These are phyloP conservation scores for Gnatocerus cornutus DNA, from an alignment of 2,888 invertebrate genomes.

Conservation along the genomic window DNA sequence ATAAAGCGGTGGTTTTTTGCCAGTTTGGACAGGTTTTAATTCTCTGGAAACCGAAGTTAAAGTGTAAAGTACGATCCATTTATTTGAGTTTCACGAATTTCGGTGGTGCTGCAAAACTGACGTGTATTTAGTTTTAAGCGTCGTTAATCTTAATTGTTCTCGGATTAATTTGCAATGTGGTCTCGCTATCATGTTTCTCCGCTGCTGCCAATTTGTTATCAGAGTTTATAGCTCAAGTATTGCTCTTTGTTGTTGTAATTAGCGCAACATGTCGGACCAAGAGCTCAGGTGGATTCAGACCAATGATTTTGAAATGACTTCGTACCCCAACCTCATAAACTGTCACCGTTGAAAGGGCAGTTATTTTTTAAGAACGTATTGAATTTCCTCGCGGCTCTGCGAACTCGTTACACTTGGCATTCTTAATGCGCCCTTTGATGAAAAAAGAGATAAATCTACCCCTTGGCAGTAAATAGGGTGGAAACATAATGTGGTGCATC, in stretches of 20 bases:
- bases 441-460: conserved; percentile 53
- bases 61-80: conserved; percentile 15
- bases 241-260: conserved; percentile 50
- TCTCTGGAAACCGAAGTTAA: background rate
- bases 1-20: no score
- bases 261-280: conserved; percentile 11
- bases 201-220: conserved; percentile 53
- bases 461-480: conserved; percentile 51
- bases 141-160: conserved; percentile 56
- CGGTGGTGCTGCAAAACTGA: conserved; percentile 23
- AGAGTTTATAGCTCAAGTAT: conserved; percentile 49
- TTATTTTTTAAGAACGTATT: conserved; percentile 33
- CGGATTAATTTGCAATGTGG: conserved; percentile 53
- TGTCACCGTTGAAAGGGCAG: background rate
- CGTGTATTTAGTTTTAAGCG: conserved; percentile 44
- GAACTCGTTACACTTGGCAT: conserved; percentile 33
- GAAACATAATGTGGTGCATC: conserved; percentile 52
- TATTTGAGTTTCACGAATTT: conserved; percentile 24
- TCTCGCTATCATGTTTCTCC: conserved; percentile 50
- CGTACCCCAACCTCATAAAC: background rate
- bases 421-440: conserved; percentile 50
- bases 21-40: no score
- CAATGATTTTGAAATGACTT: no score
- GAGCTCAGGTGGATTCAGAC: background rate
- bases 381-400: conserved; percentile 4